Evolutionary conservation across 2,797 vertebrate species (phyloP).

Genomic region (Menidia menidia): DNA sequence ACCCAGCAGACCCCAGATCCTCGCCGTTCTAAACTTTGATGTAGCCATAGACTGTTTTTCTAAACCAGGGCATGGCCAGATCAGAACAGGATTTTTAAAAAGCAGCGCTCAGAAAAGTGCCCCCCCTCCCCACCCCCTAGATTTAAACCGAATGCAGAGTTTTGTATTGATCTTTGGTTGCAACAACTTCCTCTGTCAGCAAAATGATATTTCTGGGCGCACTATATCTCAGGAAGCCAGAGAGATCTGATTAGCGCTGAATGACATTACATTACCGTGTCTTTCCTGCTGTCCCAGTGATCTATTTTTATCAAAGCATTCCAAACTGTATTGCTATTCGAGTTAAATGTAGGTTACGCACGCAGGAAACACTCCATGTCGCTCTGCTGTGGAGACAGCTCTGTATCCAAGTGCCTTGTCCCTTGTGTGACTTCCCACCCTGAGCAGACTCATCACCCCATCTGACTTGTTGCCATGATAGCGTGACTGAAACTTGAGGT

Average conservation of each 20-base stretch:
- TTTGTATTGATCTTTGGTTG: conserved; percentile 78
- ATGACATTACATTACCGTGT: conserved; percentile 68
- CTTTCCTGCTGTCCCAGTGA: conserved; percentile 48
- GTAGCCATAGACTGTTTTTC: conserved; percentile 36
- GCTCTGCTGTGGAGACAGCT: conserved; percentile 57
- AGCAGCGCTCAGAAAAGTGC: conserved; percentile 67
- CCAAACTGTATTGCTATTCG: conserved; percentile 54
- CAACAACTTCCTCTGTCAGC: conserved; percentile 83
- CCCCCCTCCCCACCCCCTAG: not conserved
- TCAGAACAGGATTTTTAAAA: conserved; percentile 65
- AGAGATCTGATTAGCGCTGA: conserved; percentile 67
- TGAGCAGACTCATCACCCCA: conserved; percentile 50
- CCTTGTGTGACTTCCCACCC: conserved; percentile 52
- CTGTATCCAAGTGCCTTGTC: conserved; percentile 59
- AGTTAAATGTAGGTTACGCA: conserved; percentile 57
- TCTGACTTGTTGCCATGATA: conserved; percentile 65
- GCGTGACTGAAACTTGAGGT: conserved; percentile 59
- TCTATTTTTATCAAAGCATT: conserved; percentile 64
- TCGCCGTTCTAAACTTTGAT: conserved; percentile 48
- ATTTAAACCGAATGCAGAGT: conserved; percentile 52
- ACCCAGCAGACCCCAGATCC: conserved; percentile 19
- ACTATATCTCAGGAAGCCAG: conserved; percentile 73
- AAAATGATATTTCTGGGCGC: conserved; percentile 81
- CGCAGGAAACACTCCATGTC: conserved; percentile 29
- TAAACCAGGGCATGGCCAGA: conserved; percentile 52